Conservation (phyloP, 2,888 invertebrate genomes). For the Tigriopus californicus region DNA sequence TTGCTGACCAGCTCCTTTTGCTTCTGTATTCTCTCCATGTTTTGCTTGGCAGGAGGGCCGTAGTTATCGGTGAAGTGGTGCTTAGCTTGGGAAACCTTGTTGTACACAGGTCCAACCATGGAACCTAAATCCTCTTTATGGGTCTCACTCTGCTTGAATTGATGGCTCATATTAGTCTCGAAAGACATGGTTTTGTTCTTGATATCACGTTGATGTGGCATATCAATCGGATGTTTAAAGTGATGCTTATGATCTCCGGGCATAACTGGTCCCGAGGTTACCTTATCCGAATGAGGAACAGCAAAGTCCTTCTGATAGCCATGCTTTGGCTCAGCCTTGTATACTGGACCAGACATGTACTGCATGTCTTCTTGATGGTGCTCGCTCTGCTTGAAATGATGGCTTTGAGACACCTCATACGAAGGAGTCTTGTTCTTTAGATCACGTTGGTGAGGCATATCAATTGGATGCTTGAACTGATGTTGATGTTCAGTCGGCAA, state of each 20-base stretch:
- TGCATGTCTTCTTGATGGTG: constrained; percentile 7
- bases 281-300: no score
- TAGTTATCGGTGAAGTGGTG: constrained; percentile 9
- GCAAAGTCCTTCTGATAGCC: neutral
- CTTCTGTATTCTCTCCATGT: constrained; percentile 4
- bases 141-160: constrained; percentile 4
- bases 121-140: constrained; percentile 7
- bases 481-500: neutral
- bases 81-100: neutral
- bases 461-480: constrained; percentile 8
- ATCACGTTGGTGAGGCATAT: constrained; percentile 12
- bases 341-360: constrained; percentile 10
- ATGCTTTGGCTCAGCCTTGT: neutral
- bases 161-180: constrained; percentile 11
- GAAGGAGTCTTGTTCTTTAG: neutral
- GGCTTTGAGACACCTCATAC: constrained; percentile 12
- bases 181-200: neutral
- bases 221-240: constrained; percentile 9
- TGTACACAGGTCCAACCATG: constrained; percentile 14
- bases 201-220: constrained; percentile 11
- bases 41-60: neutral
- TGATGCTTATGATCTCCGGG: constrained; percentile 10
- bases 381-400: constrained; percentile 6
- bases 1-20: constrained; percentile 1
- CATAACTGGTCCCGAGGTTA: neutral